A percentile compares a stretch with the other conserved stretches of the same genome.
These are phyloP conservation scores for Hormiphora californensis DNA, from an alignment of 37 sponge, comb jelly and placozoan genomes.

Conservation along the genomic window DNA sequence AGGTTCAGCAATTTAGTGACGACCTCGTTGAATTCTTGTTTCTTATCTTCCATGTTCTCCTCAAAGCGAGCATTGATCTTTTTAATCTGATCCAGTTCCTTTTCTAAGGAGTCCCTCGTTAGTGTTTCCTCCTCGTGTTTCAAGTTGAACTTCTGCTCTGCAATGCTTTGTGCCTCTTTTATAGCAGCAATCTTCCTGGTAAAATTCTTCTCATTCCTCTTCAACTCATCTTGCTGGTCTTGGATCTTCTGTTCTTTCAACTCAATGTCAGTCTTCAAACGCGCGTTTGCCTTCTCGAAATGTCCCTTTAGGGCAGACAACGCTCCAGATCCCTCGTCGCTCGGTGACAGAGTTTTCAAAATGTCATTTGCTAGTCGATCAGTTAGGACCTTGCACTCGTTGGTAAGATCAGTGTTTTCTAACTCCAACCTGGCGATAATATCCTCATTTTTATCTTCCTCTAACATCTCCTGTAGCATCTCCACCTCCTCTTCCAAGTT, in stretches of 20 bases:
- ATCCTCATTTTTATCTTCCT: neutral
- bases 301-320: neutral
- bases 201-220: neutral
- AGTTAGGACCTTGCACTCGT: constrained; percentile 32
- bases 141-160: neutral
- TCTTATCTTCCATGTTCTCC: neutral
- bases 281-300: neutral
- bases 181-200: constrained; percentile 22
- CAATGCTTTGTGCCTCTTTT: neutral
- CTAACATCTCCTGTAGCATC: neutral
- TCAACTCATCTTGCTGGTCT: constrained; percentile 24
- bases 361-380: constrained; percentile 30
- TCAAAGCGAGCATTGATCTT: neutral
- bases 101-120: constrained; percentile 1
- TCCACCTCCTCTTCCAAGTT: neutral
- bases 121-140: neutral
- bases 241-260: constrained; percentile 17
- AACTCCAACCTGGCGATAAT: neutral
- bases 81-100: constrained; percentile 3
- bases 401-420: neutral
- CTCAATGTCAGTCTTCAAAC: neutral
- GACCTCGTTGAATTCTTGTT: constrained; percentile 43
- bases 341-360: neutral
- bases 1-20: constrained; percentile 42
- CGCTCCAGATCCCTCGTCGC: neutral